phyloP scores from a whole-genome alignment of 2,888 invertebrate species.

The Erynnis tages region DNA sequence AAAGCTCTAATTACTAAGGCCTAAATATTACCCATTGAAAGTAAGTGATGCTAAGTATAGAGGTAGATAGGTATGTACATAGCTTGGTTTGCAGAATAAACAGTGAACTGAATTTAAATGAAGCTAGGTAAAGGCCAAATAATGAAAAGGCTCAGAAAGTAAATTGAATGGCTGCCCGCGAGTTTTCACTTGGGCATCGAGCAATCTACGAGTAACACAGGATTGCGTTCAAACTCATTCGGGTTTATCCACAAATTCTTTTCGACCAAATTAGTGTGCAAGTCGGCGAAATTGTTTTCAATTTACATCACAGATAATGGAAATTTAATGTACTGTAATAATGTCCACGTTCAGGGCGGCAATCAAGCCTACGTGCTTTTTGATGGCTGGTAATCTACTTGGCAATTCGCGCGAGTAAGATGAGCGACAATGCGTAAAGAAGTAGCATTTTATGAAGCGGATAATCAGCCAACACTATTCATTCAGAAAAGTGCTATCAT shows the following conservation, averaged over 20 bases:
- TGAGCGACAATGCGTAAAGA: conserved; percentile 13
- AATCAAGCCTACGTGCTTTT: conserved; percentile 29
- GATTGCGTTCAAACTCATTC: conserved; percentile 7
- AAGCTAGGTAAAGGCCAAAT: not conserved
- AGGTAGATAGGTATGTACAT: too few relatives aligned
- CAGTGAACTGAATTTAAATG: too few relatives aligned
- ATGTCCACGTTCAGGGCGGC: conserved; percentile 21
- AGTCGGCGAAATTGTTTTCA: conserved; percentile 40
- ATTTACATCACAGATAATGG: conserved; percentile 44
- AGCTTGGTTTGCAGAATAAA: too few relatives aligned
- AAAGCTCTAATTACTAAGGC: too few relatives aligned
- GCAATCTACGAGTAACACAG: conserved; percentile 38
- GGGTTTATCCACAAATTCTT: conserved; percentile 29
- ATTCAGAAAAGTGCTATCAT: too few relatives aligned
- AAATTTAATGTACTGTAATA: conserved; percentile 43
- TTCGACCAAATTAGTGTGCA: conserved; percentile 1
- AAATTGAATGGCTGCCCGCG: conserved; percentile 59
- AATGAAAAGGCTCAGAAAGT: conserved; percentile 43
- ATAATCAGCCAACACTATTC: not conserved
- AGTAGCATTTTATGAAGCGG: not conserved
- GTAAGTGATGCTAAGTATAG: too few relatives aligned
- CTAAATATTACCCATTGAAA: too few relatives aligned
- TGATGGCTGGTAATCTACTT: conserved; percentile 31
- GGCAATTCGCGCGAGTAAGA: conserved; percentile 25
- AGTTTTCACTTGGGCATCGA: conserved; percentile 33